phyloP scores from a whole-genome alignment of 2,888 invertebrate species.

The Aleiodes testaceus region DNA sequence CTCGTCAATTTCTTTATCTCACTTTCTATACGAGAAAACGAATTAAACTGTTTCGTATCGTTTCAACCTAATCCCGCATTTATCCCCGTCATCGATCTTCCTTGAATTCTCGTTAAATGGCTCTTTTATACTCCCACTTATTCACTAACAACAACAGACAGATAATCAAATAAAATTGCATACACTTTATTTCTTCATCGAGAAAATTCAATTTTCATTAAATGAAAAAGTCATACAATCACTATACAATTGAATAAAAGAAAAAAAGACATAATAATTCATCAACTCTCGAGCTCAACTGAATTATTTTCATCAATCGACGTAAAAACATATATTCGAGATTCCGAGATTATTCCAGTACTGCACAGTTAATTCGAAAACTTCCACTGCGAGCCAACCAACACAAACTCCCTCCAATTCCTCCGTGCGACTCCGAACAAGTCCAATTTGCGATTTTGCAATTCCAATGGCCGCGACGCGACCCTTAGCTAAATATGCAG shows the following conservation, averaged over 20 bases:
- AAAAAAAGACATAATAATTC: neutral
- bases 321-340: constrained; percentile 28
- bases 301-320: constrained; percentile 58
- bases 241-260: neutral
- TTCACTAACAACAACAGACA: constrained; percentile 19
- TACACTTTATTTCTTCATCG: neutral
- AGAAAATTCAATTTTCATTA: neutral
- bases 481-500: constrained; percentile 71
- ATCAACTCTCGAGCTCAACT: neutral
- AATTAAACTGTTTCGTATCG: constrained; percentile 34
- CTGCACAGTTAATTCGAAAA: constrained; percentile 63
- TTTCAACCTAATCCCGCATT: constrained; percentile 33
- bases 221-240: neutral
- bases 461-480: constrained; percentile 70
- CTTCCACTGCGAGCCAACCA: constrained; percentile 52
- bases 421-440: constrained; percentile 62
- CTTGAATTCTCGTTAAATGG: constrained; percentile 37
- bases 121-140: constrained; percentile 19
- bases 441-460: constrained; percentile 72
- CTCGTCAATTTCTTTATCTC: constrained; percentile 24
- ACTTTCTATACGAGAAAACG: constrained; percentile 22
- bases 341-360: constrained; percentile 36
- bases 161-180: constrained; percentile 13
- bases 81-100: constrained; percentile 35
- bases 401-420: constrained; percentile 20